A percentile compares a stretch with the other conserved stretches of the same genome.
Evolutionary conservation across 2,888 invertebrate genomes (phyloP).

Genomic region (Leptopilina syphax): DNA sequence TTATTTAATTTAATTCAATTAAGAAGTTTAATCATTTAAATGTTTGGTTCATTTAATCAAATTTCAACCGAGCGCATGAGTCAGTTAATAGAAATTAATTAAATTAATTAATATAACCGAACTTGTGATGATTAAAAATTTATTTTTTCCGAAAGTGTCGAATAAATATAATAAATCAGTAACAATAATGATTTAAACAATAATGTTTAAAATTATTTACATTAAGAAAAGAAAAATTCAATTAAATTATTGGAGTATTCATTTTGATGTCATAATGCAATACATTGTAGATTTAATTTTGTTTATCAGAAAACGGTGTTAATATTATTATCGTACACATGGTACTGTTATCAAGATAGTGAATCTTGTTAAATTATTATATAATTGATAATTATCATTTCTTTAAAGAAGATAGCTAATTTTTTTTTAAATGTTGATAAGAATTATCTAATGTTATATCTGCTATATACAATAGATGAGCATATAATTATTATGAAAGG

Average conservation of each 20-base stretch:
- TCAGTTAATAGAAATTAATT: too few species aligned
- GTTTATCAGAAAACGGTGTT: background rate
- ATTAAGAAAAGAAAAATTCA: too few species aligned
- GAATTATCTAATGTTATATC: conserved; percentile 34
- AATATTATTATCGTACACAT: background rate
- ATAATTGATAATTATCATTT: conserved; percentile 15
- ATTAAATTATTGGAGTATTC: too few species aligned
- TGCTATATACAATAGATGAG: conserved; percentile 20
- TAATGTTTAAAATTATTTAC: background rate
- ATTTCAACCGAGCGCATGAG: too few species aligned
- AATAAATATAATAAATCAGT: too few species aligned
- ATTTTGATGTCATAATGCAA: background rate
- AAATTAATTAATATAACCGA: too few species aligned
- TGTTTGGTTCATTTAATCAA: too few species aligned
- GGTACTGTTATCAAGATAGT: background rate
- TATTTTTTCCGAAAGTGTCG: too few species aligned
- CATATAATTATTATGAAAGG: background rate
- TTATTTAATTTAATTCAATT: too few species aligned
- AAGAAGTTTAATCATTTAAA: too few species aligned
- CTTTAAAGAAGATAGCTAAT: conserved; percentile 48
- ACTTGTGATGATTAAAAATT: too few species aligned
- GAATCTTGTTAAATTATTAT: conserved; percentile 13
- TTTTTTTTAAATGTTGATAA: conserved; percentile 51
- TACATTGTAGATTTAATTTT: background rate
- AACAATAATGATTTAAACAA: too few species aligned